phyloP scores from a whole-genome alignment of 2,888 invertebrate species.

The Watsonalla binaria region DNA sequence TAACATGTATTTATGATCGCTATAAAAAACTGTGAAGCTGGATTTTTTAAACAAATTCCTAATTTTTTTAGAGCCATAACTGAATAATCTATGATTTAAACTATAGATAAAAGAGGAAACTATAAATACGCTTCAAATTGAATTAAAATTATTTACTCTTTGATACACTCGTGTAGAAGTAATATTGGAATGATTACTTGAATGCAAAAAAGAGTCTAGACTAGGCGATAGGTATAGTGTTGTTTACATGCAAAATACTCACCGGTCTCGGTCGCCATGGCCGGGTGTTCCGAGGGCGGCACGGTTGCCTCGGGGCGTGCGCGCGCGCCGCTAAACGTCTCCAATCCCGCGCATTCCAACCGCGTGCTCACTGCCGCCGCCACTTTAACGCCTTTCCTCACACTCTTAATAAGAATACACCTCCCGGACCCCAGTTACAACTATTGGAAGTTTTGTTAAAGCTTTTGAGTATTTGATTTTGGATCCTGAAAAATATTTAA shows the following conservation, averaged over 20 bases:
- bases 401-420: conserved; percentile 31
- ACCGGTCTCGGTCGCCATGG: conserved; percentile 78
- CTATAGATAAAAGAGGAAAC: too few relatives aligned
- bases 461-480: conserved; percentile 41
- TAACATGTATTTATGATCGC: too few relatives aligned
- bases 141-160: too few relatives aligned
- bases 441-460: conserved; percentile 31
- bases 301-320: conserved; percentile 68
- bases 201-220: too few relatives aligned
- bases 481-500: conserved; percentile 36
- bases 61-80: too few relatives aligned
- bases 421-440: conserved; percentile 18
- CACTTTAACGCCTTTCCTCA: conserved; percentile 58
- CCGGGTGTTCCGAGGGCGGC: conserved; percentile 74
- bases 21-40: too few relatives aligned
- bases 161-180: too few relatives aligned
- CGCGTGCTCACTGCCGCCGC: conserved; percentile 64
- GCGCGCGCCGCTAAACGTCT: conserved; percentile 69
- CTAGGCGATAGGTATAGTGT: not conserved
- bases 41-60: too few relatives aligned
- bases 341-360: conserved; percentile 74
- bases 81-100: too few relatives aligned
- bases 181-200: too few relatives aligned
- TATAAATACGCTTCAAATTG: too few relatives aligned
- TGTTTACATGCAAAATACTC: conserved; percentile 26